phyloP scores from a whole-genome alignment of 2,113 vertebrate genomes.

The Podarcis cretensis region DNA sequence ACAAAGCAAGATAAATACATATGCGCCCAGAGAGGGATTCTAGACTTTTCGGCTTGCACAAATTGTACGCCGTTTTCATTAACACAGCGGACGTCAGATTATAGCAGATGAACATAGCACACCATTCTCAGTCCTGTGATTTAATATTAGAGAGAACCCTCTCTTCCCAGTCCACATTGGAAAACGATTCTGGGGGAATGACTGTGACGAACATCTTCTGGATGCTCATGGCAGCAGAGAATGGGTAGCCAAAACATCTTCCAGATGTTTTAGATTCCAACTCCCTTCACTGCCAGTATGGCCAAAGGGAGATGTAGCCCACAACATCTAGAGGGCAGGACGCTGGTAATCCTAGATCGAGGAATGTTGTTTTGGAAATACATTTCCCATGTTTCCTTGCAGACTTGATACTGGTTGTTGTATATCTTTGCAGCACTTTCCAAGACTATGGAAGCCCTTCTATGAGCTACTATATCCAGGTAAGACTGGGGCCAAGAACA shows the following conservation, averaged over 20 bases:
- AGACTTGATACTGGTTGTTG: not conserved
- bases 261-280: not conserved
- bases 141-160: not conserved
- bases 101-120: not conserved
- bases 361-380: too few relatives aligned
- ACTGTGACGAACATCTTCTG: too few relatives aligned
- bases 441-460: not conserved
- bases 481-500: not conserved
- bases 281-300: not conserved
- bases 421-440: not conserved
- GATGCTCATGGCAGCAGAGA: too few relatives aligned
- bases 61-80: not conserved
- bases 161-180: not conserved
- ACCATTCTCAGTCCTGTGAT: not conserved
- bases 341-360: too few relatives aligned
- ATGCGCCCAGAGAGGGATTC: not conserved
- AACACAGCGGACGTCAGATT: not conserved
- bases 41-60: not conserved
- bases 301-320: not conserved
- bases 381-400: not conserved
- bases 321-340: not conserved
- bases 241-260: too few relatives aligned
- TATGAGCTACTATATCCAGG: not conserved
- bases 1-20: too few relatives aligned
- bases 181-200: too few relatives aligned